Conservation (phyloP, 1,140 invertebrate genomes). For the Drosophila subobscura region DNA sequence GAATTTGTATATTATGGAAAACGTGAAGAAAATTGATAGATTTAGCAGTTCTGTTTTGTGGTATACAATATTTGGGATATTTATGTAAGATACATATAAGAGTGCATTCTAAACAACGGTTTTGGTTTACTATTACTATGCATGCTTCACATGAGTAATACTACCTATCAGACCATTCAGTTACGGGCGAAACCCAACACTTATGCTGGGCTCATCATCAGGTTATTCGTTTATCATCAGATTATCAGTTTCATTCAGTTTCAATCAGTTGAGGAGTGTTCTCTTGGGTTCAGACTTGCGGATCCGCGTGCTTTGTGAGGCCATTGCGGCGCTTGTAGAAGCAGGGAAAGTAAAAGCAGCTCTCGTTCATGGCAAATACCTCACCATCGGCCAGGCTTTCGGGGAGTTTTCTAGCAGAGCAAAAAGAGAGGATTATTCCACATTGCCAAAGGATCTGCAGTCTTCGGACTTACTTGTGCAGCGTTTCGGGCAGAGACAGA, state of each 20-base stretch:
- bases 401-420: constrained; percentile 83
- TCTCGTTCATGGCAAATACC: constrained; percentile 85
- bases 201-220: constrained; percentile 54
- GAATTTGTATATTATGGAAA: neutral
- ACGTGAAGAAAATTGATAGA: constrained; percentile 15
- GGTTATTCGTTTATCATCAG: constrained; percentile 36
- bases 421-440: neutral
- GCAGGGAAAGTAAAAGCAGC: constrained; percentile 73
- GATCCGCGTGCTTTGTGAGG: constrained; percentile 28
- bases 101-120: constrained; percentile 37
- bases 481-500: constrained; percentile 86
- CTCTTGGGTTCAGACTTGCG: constrained; percentile 58
- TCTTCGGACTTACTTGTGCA: constrained; percentile 79
- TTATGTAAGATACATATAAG: constrained; percentile 11
- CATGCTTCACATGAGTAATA: constrained; percentile 67
- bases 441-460: neutral
- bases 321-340: constrained; percentile 53
- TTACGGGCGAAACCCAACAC: constrained; percentile 54
- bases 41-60: constrained; percentile 50
- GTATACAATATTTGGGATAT: constrained; percentile 21
- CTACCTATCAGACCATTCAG: constrained; percentile 71
- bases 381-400: constrained; percentile 86
- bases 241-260: constrained; percentile 16
- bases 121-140: constrained; percentile 59
- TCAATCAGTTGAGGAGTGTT: neutral